Percentiles rank a stretch among this genome's conserved stretches.
phyloP scores from a whole-genome alignment of 2,888 invertebrate species.

The Lissocephala sabroskyi region DNA sequence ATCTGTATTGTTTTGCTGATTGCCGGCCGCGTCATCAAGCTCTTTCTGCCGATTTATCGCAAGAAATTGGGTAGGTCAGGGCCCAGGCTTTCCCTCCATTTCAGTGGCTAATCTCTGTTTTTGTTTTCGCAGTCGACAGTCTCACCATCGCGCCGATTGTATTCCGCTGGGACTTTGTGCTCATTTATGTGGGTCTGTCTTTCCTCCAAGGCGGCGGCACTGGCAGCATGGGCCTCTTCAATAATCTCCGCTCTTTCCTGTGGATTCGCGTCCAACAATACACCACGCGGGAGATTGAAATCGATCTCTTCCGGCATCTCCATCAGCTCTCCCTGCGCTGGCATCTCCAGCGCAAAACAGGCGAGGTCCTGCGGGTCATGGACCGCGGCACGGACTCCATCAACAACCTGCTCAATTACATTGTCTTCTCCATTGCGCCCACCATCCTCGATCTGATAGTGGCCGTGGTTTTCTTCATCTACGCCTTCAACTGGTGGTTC shows the following conservation, averaged over 20 bases:
- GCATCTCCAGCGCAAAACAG: conserved; percentile 96
- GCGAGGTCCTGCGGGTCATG: conserved; percentile 96
- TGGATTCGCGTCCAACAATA: conserved; percentile 98
- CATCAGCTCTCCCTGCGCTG: conserved; percentile 93
- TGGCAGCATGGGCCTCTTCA: conserved; percentile 92
- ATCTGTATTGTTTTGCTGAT: conserved; percentile 85
- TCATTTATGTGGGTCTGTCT: conserved; percentile 89
- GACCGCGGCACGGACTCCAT: conserved; percentile 98
- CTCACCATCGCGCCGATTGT: conserved; percentile 75
- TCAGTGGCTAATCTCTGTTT: conserved; percentile 8
- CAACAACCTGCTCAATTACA: conserved; percentile 92
- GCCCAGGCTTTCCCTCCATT: no score
- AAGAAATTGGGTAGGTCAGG: conserved; percentile 86
- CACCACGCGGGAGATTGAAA: conserved; percentile 92
- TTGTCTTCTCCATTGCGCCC: conserved; percentile 93
- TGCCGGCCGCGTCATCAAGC: conserved; percentile 88
- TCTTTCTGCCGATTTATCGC: conserved; percentile 94
- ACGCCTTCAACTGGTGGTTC: conserved; percentile 93
- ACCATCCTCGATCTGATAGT: conserved; percentile 94
- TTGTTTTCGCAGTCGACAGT: conserved; percentile 80
- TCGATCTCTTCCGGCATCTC: conserved; percentile 88
- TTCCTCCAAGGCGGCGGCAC: conserved; percentile 97
- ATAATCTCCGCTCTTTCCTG: conserved; percentile 90
- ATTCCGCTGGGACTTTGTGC: conserved; percentile 92
- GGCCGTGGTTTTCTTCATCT: conserved; percentile 91